phyloP scores from a whole-genome alignment of 2,113 vertebrate species.

The Crotalus tigris region DNA sequence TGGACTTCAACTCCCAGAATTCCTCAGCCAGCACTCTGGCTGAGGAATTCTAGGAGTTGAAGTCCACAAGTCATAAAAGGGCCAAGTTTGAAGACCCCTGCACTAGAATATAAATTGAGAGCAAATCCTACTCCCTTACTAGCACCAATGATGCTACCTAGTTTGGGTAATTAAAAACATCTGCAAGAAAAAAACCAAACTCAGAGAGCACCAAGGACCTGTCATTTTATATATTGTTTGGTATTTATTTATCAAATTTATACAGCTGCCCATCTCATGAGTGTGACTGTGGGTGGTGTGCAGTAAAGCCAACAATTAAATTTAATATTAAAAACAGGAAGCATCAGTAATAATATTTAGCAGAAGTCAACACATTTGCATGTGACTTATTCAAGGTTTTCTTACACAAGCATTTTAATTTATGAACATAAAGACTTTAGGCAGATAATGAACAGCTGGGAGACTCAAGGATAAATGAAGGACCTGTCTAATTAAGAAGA shows the following conservation, averaged over 20 bases:
- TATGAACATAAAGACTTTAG: slow-evolving; percentile 18
- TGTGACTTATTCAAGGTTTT: not conserved
- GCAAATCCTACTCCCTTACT: not conserved
- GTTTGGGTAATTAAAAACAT: not conserved
- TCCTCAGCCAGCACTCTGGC: no score
- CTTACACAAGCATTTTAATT: slow-evolving; percentile 23
- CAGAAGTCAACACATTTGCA: not conserved
- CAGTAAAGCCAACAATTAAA: not conserved
- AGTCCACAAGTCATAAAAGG: no score
- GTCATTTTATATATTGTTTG: not conserved
- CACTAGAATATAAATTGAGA: not conserved
- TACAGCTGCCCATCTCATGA: not conserved
- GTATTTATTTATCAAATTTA: not conserved
- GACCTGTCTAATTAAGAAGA: slow-evolving; percentile 24
- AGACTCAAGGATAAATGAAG: not conserved
- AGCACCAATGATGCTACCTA: not conserved
- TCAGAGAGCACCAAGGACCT: not conserved
- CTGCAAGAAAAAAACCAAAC: not conserved
- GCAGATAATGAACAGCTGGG: slow-evolving; percentile 17
- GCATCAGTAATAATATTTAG: slow-evolving; percentile 14
- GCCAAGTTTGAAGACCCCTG: no score
- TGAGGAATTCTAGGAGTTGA: no score
- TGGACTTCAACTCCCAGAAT: no score
- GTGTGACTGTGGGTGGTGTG: not conserved
- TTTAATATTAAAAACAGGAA: not conserved